Conservation (phyloP, 2,113 vertebrate species). For the Hippocampus barbouri region DNA sequence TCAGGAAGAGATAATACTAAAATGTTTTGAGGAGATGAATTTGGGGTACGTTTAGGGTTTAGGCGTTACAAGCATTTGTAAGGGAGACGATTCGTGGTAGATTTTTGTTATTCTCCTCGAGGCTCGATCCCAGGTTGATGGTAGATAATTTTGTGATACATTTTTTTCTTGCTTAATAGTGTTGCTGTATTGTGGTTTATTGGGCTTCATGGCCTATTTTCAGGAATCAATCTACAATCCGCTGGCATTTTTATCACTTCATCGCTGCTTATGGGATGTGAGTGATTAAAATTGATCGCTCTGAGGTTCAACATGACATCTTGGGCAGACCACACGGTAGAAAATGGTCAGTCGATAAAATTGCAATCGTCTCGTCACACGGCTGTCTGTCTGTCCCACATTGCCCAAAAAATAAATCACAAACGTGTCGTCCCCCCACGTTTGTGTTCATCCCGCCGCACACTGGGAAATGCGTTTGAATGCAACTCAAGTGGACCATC, state of each 20-base stretch:
- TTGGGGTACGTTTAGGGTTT: no score
- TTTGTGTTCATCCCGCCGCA: no score
- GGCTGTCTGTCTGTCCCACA: not conserved
- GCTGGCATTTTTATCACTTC: conserved; percentile 15
- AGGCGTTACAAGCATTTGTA: no score
- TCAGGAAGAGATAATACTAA: no score
- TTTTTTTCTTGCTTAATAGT: not conserved
- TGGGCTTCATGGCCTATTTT: not conserved
- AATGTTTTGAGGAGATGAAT: not conserved
- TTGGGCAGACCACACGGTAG: conserved; percentile 24
- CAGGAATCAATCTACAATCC: not conserved
- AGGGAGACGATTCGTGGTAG: no score
- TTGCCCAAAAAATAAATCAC: no score
- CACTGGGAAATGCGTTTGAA: no score
- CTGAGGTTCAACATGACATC: conserved; percentile 25
- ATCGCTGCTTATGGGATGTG: conserved; percentile 25
- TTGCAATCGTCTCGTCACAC: not conserved
- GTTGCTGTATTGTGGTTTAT: conserved; percentile 3
- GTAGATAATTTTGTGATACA: no score
- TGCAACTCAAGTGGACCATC: no score
- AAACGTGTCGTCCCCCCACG: no score
- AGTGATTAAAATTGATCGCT: conserved; percentile 48
- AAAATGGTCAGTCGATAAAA: conserved; percentile 29
- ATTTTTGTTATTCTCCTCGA: no score
- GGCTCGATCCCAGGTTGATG: no score